A percentile compares a stretch with the other conserved stretches of the same genome.
These are phyloP conservation scores for Nemurella pictetii DNA, from an alignment of 2,888 invertebrate species.

Conservation along the genomic window DNA sequence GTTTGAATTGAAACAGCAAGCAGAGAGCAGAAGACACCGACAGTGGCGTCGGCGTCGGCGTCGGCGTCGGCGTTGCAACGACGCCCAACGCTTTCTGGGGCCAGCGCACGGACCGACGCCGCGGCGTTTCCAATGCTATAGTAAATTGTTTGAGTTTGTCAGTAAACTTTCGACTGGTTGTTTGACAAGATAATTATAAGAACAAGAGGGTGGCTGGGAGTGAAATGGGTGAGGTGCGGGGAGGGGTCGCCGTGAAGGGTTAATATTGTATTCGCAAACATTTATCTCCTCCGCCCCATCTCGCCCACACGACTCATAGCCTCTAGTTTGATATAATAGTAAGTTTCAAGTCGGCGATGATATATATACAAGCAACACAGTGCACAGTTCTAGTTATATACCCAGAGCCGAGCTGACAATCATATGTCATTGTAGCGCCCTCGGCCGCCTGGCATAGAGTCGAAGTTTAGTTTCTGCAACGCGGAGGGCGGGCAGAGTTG, in stretches of 20 bases:
- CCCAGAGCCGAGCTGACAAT: not conserved
- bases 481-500: not conserved
- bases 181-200: slow-evolving; percentile 40
- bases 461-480: not conserved
- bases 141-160: slow-evolving; percentile 38
- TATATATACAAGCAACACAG: too few species aligned
- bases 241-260: slow-evolving; percentile 23
- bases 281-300: not conserved
- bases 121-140: slow-evolving; percentile 11
- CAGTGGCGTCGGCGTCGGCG: not conserved
- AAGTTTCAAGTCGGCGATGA: not conserved
- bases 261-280: slow-evolving; percentile 25
- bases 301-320: not conserved
- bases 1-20: slow-evolving; percentile 34
- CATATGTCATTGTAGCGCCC: slow-evolving; percentile 16
- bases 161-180: slow-evolving; percentile 37
- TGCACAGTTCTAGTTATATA: too few species aligned
- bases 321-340: not conserved
- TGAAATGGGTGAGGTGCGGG: not conserved
- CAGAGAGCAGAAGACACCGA: not conserved
- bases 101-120: not conserved
- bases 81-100: not conserved
- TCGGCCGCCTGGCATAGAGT: not conserved
- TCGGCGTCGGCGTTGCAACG: too few species aligned
- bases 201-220: slow-evolving; percentile 13